phyloP scores from a whole-genome alignment of 1,140 invertebrate genomes.

The Aethina tumida region DNA sequence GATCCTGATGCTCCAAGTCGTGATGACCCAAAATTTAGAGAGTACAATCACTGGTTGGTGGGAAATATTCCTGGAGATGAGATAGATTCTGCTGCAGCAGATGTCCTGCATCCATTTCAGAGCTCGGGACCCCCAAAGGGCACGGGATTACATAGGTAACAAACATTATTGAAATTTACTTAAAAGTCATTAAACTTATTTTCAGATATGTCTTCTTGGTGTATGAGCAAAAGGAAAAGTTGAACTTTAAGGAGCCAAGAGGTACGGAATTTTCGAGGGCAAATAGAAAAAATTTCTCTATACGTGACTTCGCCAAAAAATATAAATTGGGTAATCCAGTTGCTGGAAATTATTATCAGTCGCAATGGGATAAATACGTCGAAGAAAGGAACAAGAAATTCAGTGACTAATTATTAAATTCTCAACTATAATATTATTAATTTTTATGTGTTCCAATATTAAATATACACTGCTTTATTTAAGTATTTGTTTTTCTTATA shows the following conservation, averaged over 20 bases:
- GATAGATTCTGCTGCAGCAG: constrained; percentile 45
- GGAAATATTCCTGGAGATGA: constrained; percentile 71
- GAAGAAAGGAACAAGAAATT: no score
- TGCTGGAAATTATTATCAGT: constrained; percentile 34
- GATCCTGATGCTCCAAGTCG: constrained; percentile 72
- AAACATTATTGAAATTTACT: background rate
- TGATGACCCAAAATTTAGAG: constrained; percentile 26
- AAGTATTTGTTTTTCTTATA: no score
- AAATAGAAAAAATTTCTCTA: constrained; percentile 27
- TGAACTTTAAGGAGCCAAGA: constrained; percentile 37
- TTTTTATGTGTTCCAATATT: no score
- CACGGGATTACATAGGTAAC: constrained; percentile 43
- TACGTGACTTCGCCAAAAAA: constrained; percentile 32
- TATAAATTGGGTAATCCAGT: constrained; percentile 34
- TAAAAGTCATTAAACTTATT: background rate
- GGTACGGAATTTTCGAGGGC: constrained; percentile 15
- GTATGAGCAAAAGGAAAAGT: constrained; percentile 46
- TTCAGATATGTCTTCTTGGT: constrained; percentile 52
- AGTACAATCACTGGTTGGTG: constrained; percentile 69
- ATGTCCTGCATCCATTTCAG: constrained; percentile 44
- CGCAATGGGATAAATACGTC: constrained; percentile 38
- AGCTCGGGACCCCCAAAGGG: constrained; percentile 36
- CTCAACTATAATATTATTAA: no score
- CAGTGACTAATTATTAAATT: no score
- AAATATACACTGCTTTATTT: no score